phyloP scores from a whole-genome alignment of 2,797 vertebrate species.

The Sebastes iracundus region DNA sequence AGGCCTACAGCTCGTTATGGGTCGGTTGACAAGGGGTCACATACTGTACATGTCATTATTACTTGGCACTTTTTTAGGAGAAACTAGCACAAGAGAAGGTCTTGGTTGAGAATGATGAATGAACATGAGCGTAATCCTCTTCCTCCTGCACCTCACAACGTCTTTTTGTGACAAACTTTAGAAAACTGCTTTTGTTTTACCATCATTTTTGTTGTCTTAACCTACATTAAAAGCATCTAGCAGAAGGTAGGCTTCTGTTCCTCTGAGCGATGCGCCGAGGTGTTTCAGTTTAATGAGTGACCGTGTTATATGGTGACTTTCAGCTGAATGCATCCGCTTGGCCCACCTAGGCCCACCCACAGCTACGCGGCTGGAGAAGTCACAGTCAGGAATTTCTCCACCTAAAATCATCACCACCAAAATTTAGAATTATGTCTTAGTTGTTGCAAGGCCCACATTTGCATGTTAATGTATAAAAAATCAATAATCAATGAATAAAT shows the following conservation, averaged over 20 bases:
- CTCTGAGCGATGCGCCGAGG: background rate
- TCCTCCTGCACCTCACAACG: background rate
- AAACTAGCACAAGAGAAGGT: background rate
- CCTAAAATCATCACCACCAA: background rate
- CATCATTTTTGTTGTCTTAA: background rate
- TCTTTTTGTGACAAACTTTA: background rate
- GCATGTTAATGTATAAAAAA: background rate
- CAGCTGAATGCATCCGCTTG: no score
- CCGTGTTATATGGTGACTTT: background rate
- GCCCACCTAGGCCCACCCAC: no score
- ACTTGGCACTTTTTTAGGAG: background rate
- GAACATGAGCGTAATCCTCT: background rate
- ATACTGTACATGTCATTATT: background rate
- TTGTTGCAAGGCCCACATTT: background rate
- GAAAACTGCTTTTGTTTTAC: background rate
- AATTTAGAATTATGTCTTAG: background rate
- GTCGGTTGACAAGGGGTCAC: background rate
- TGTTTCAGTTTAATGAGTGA: background rate
- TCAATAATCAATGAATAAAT: background rate
- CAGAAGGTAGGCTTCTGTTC: background rate
- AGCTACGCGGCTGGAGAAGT: no score
- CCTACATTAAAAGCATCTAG: background rate
- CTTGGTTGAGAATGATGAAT: background rate
- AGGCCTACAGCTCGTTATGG: background rate
- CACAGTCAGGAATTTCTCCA: background rate